phyloP scores from a whole-genome alignment of 2,113 vertebrate genomes.

The Atlantisia rogersi region DNA sequence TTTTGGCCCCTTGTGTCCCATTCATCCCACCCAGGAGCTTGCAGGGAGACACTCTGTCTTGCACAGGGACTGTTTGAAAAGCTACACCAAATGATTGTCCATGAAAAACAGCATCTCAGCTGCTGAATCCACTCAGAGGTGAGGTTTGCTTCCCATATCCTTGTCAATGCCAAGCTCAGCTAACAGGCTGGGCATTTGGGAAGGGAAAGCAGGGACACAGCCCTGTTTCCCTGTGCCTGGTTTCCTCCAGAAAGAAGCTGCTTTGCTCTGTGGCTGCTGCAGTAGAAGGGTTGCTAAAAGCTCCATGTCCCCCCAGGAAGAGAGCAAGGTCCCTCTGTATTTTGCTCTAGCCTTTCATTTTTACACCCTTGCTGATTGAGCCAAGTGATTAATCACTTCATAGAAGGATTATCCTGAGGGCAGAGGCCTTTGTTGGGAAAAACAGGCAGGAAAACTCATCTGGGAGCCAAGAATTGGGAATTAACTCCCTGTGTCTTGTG shows the following conservation, averaged over 20 bases:
- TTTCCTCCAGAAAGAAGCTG: neutral
- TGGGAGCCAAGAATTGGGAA: neutral
- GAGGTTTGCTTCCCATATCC: neutral
- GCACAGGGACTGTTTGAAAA: neutral
- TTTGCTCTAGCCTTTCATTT: neutral
- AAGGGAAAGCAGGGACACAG: neutral
- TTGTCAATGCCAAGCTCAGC: neutral
- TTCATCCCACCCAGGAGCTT: neutral
- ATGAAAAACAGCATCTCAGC: neutral
- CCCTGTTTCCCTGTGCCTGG: neutral
- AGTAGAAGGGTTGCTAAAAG: no score
- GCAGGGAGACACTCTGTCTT: neutral
- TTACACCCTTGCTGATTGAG: neutral
- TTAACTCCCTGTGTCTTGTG: neutral
- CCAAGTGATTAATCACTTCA: neutral
- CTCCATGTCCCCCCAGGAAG: neutral
- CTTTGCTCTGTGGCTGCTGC: neutral
- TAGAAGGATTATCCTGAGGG: neutral
- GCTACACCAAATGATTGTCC: no score
- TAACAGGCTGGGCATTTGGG: neutral
- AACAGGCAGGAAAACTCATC: neutral
- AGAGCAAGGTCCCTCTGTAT: neutral
- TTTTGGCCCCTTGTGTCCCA: neutral
- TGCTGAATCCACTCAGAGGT: neutral
- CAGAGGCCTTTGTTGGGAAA: neutral